Conservation (phyloP, 2,797 vertebrate genomes). For the Anguilla obscura region DNA sequence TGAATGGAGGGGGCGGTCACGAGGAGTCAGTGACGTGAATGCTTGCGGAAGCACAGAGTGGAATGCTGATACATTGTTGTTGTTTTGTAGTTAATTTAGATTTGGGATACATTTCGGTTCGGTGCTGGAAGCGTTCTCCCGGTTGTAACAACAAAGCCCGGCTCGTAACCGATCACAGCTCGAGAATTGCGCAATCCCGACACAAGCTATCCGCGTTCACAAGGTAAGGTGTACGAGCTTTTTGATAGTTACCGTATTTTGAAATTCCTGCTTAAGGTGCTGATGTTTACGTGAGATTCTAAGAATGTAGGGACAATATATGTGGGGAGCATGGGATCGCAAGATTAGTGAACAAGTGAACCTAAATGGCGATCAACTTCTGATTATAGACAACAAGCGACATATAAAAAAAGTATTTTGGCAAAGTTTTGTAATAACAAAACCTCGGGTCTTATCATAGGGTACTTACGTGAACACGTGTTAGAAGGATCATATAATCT, state of each 20-base stretch:
- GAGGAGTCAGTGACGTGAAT: constrained; percentile 77
- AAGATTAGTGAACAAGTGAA: background rate
- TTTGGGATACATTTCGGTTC: constrained; percentile 59
- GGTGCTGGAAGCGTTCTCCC: constrained; percentile 51
- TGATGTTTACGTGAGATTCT: constrained; percentile 55
- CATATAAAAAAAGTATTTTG: background rate
- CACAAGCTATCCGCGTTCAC: constrained; percentile 58
- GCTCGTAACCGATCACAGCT: constrained; percentile 43
- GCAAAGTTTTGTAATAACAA: constrained; percentile 3
- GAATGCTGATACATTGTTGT: constrained; percentile 84
- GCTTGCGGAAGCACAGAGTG: constrained; percentile 81
- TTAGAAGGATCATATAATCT: constrained; percentile 39
- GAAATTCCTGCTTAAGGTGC: constrained; percentile 58
- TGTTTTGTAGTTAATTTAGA: constrained; percentile 78
- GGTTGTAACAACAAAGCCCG: constrained; percentile 44
- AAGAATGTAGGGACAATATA: constrained; percentile 22
- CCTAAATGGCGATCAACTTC: background rate
- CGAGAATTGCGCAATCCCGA: constrained; percentile 55
- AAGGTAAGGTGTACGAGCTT: constrained; percentile 64
- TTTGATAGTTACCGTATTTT: constrained; percentile 56
- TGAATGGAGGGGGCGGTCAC: constrained; percentile 87
- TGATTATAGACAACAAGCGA: background rate
- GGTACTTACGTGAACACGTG: constrained; percentile 60
- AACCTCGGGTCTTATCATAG: constrained; percentile 10
- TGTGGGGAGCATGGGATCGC: background rate